These are phyloP conservation scores for Forbesichthys papilliferus DNA, from an alignment of 2,113 vertebrate genomes.

Conservation along the genomic window DNA sequence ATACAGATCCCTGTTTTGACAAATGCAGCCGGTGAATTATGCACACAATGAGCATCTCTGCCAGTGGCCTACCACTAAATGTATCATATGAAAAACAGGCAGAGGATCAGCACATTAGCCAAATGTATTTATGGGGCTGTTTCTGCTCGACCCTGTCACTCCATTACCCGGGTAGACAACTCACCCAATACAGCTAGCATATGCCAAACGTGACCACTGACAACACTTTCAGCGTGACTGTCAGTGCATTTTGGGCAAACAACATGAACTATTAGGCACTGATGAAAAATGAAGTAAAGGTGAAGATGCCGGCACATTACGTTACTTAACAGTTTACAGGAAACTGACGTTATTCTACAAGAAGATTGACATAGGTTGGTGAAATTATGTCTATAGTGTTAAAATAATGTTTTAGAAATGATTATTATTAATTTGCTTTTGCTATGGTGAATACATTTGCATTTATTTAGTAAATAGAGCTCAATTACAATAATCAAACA, in stretches of 20 bases:
- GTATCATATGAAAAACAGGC: slow-evolving; percentile 91
- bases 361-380: neutral
- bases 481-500: slow-evolving; percentile 1
- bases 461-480: neutral
- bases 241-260: slow-evolving; percentile 42
- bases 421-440: neutral
- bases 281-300: slow-evolving; percentile 53
- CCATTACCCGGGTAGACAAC: slow-evolving; percentile 60
- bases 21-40: slow-evolving; percentile 93
- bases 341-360: neutral
- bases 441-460: neutral
- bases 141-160: slow-evolving; percentile 56
- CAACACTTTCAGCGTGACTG: slow-evolving; percentile 53
- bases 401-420: too few relatives aligned
- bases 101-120: slow-evolving; percentile 75
- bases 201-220: slow-evolving; percentile 55
- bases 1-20: slow-evolving; percentile 91
- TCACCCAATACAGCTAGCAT: slow-evolving; percentile 44
- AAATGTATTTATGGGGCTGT: slow-evolving; percentile 63
- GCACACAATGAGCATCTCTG: slow-evolving; percentile 83
- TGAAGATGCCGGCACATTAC: slow-evolving; percentile 21
- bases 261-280: slow-evolving; percentile 52
- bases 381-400: too few relatives aligned
- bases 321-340: slow-evolving; percentile 4
- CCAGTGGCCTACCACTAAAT: slow-evolving; percentile 71